Base-by-base conservation (phyloP, 2,113 vertebrate species). In the Podilymbus podiceps region DNA sequence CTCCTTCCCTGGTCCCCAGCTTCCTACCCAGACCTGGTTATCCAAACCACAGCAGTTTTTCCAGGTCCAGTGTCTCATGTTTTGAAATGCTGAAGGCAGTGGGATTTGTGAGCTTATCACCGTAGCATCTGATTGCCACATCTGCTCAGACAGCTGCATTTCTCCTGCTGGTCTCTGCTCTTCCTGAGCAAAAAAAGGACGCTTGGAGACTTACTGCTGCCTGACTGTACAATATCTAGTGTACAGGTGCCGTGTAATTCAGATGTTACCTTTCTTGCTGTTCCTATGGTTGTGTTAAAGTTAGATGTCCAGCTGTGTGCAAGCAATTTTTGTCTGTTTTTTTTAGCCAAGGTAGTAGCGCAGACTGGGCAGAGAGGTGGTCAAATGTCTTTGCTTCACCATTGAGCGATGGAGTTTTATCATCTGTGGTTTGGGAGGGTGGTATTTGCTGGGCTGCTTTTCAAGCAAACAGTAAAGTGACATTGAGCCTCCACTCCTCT, bases 371-470 rank as follows among this genome's bases (percentile, higher is more conserved):
- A 77, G 50, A 87, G 74, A 71, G 40, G 35, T 86, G 42, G 18
- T 59, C 82, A 88, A 63, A 40, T 78, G 63, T 60, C 60, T 90
- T 71, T 52, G 33, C 60, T 69, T 71, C 80, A 33, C 58, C 15
- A 13, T 1, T 31, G 60, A 74, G 56, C 6, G 31, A 56, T 68
- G 66, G 44, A 50, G 76, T 79, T 88, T 60, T 80, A 31, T 72
- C 76, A n/a, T 80, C 67, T 1, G 2, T 85, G 87, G 28, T 53
- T 72, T 1, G 0, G 69, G 58, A 84, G 64, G 31, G n/a, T 73
- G 63, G 55, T 42, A 15, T n/a, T 89, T 78, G 79, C 64, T 63
- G 83, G 80, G 53, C 66, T 90, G 74, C 67, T 77, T 94, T 82
- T 93, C 59, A 66, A 55, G 42, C 23, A 27, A 44, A 24, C 53